Evolutionary conservation across 2,113 vertebrate genomes (phyloP), one percentile per base, ranked within the genome.

Genomic region (Phoxinus phoxinus): DNA sequence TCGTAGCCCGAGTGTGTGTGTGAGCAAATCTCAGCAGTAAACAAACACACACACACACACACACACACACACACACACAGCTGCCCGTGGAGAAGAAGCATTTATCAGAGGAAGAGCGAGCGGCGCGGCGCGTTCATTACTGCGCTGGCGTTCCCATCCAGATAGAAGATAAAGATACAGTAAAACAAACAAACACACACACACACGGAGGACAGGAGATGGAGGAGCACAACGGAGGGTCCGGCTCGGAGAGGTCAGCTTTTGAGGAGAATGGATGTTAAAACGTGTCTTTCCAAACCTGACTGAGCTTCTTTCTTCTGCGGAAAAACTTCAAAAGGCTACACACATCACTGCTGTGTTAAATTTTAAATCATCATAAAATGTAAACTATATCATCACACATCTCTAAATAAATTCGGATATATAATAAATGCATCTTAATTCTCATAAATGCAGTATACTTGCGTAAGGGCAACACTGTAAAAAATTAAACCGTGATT

Each of bases 1-100:
- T 83, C 58, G 13, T 67, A 58, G 63, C 53, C 11, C 8, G 0
- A 71, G n/a, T n/a, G n/a, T n/a, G n/a, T n/a, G n/a, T n/a, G n/a
- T n/a, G n/a, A n/a, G 13, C 35, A 44, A 73, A 81, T 53, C 48
- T 83, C 51, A 56, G 58, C 78, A 85, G 48, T 81, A 87, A 83
- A 77, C 59, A 46, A 15, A 75, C 77, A 81, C 46, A 75, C 77
- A 81, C 46, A 77, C 59, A 46, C 10, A 75, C 77, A 81, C 46
- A 77, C 59, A 46, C 10, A 75, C 77, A 81, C 46, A 77, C 59
- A 46, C 10, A 75, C 77, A 81, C 46, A 59, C 77, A 84, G 61
- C 37, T 48, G 44, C 61, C 73, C 44, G 41, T 61, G 41, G 58
- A 69, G 80, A 69, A 69, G 80, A 82, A 53, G 53, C 69, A 81